Evolutionary conservation across 1,140 invertebrate species (phyloP), one percentile per base, ranked within the genome.

Genomic region (Ctenoplectra terminalis): DNA sequence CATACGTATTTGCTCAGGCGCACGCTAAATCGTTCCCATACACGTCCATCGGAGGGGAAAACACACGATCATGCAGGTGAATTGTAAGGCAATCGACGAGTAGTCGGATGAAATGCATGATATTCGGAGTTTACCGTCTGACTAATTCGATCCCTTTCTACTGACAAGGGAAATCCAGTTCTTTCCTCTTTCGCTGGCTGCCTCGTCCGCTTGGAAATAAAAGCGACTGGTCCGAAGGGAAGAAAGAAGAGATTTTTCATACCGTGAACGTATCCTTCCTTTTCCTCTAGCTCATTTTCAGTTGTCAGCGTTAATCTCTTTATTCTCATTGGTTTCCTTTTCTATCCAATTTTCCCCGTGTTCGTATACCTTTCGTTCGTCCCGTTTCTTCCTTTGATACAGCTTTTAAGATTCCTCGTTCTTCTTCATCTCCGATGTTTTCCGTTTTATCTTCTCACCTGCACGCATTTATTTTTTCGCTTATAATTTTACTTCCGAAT

Each of bases 41-140:
- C 26, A 31, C 31, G 37, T 26, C 8, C 13, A 43, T 0, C 15
- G 9, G 17, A 7, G 20, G 3, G 7, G 15, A 11, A 58, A 48
- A 69, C 6, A 26, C n/a, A 58, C 6, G n/a, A 17, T 23, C 56
- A 17, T 17, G n/a, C 23, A 31, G 20, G 40, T 48, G 23, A 61
- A 60, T 54, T 26, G 17, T 2, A 69, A 13, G 29, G 52, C 37
- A 26, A 74, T 15, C 37, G 37, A 26, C 31, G 1, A 7, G 23
- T n/a, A 48, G 29, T 66, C 74, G 61, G 52, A 54, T 60, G 73
- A 61, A 81, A 81, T 48, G 43, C 29, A 52, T 61, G 76, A 81
- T 37, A 84, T 84, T 80, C 58, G 56, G 46, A 60, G 88, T 83
- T 87, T 82, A 71, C 54, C 43, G 72, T 79, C 43, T 50, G 69